Evolutionary conservation across 2,888 invertebrate genomes (phyloP).

Genomic region (Pheosia tremula): DNA sequence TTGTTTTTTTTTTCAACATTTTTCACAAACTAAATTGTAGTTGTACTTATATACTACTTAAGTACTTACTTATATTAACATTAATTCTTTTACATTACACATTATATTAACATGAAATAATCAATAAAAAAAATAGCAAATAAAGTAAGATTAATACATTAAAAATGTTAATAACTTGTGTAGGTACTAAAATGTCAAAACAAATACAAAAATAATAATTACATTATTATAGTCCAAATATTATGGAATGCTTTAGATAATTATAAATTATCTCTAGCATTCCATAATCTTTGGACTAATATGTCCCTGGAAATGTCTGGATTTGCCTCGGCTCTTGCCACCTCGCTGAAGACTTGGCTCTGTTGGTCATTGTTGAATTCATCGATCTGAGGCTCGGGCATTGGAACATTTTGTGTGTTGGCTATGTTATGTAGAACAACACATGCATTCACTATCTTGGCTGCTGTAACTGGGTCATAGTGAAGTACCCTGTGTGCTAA

Average conservation of each 20-base stretch:
- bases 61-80: too few relatives aligned
- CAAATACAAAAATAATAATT: too few relatives aligned
- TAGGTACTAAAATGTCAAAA: too few relatives aligned
- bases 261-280: neutral
- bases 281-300: neutral
- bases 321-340: neutral
- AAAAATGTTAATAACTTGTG: too few relatives aligned
- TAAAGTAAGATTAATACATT: too few relatives aligned
- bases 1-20: too few relatives aligned
- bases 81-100: too few relatives aligned
- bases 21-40: too few relatives aligned
- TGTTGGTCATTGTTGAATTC: neutral
- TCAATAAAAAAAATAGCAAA: too few relatives aligned
- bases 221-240: too few relatives aligned
- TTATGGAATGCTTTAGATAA: neutral
- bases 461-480: conserved; percentile 12
- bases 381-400: neutral
- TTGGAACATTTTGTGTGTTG: conserved; percentile 3
- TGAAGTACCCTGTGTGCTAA: conserved; percentile 17
- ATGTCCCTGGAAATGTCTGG: neutral
- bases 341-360: neutral
- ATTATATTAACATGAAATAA: too few relatives aligned
- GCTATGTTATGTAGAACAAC: conserved; percentile 14
- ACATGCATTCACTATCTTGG: conserved; percentile 10
- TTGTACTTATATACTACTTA: too few relatives aligned